Base-by-base conservation (phyloP, 64 coral and sea anemone species). In the Hydrozoanthus tunicans region DNA sequence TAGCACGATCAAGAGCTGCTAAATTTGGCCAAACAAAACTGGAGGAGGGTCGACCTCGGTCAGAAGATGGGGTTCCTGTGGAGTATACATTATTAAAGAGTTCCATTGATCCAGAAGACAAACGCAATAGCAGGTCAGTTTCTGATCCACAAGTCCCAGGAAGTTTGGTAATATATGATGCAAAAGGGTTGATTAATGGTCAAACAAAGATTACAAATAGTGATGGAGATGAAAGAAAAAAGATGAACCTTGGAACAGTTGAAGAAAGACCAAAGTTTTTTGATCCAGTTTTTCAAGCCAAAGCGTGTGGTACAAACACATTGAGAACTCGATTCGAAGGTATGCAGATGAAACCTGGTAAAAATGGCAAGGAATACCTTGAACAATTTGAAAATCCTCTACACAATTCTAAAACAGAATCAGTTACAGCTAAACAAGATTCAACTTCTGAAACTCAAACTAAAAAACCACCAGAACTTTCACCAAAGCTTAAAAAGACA, bases 301-400 rank as follows among this genome's bases (percentile, higher is more conserved):
- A 60, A 88, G 12, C 23, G 4, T 88, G 56, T 75, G 70, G 84
- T 17, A 88, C 68, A 32, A 88, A 88, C 3, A 88, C 84, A 12
- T 59, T 88, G 12, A 88, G 84, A 88, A 74, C 69, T 75, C 32
- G 25, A 73, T 88, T 88, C 59, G 84, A 88, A 24, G 84, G 68
- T 32, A 9, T 88, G 11, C 84, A 88, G 43, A 59, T 7, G 6
- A 75, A 32, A 9, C 26, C 84, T 3, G 5, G 5, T 9, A 3
- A 5, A 1, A 43, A 9, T 15, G 68, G 69, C 17, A 25, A 58
- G 6, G 68, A 88, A 59, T 88, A 72, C 23, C 13, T 88, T 12
- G 14, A 6, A 17, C 24, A 88, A 12, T 88, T 75, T 74, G 8
- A 88, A 60, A 88, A 88, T 58, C 84, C 84, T 59, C 84, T 88